Evolutionary conservation across 2,888 invertebrate genomes (phyloP), one percentile per base, ranked within the genome.

Genomic region (Dynastes tityus): DNA sequence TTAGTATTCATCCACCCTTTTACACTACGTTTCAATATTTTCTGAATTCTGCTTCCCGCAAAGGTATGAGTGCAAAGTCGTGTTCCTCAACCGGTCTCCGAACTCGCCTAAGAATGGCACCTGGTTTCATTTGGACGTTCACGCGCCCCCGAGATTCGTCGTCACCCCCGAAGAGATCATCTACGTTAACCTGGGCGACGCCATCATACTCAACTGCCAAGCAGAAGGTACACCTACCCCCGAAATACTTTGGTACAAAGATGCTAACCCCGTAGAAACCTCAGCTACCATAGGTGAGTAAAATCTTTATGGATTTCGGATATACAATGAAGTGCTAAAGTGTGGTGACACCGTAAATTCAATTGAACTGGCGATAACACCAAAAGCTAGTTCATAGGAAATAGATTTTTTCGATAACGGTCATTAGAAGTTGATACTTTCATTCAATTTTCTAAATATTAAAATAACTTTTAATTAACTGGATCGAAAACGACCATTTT

Each of bases 71-170:
- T 89, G 89, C 84, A 92, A 91, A 85, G 97, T 98, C 90, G 96
- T 96, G 89, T 98, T 97, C 91, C 95, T 98, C 90, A 97, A 97
- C 90, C 95, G 97, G 86, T 95, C 96, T 86, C 96, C 97, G 85
- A 96, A 96, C 89, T 94, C 94, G 89, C 94, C 95, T 91, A 96
- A 96, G 90, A 97, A 96, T 91, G 98, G 98, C 88, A 97, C 98
- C 87, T 98, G 98, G 98, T 97, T 98, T 91, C 97, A 98, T 90
- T 93, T 98, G 89, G 97, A 97, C 91, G 98, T 98, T 88, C 97
- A 98, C 91, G 97, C 97, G 89, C 97, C 97, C 88, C 98, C 98
- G 86, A 94, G 96, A 81, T 97, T 97, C 92, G 95, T 95, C 90
- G 95, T 96, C 91, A 97, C 97, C 88, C 97, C 97, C 87, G 97